phyloP scores from a whole-genome alignment of 2,113 vertebrate species.

The Microcebus jonahi region DNA sequence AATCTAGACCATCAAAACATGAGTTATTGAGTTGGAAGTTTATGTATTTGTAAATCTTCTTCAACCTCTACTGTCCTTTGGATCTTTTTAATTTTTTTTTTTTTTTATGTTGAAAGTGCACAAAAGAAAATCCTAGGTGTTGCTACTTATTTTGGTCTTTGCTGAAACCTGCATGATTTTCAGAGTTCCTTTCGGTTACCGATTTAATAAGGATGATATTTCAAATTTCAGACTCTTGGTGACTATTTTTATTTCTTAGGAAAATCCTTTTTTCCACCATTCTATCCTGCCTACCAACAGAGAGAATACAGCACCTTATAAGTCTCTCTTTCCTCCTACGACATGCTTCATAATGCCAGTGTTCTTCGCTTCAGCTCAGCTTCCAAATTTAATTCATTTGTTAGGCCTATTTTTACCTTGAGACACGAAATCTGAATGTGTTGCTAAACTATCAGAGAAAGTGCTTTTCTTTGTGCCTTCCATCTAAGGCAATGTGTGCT shows the following conservation, averaged over 20 bases:
- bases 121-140: background rate
- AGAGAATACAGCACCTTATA: constrained; percentile 69
- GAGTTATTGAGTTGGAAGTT: background rate
- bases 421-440: constrained; percentile 86
- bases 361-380: constrained; percentile 67
- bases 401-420: constrained; percentile 86
- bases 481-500: constrained; percentile 86
- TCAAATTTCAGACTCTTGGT: constrained; percentile 35
- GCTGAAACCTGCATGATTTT: constrained; percentile 18
- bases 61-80: constrained; percentile 28
- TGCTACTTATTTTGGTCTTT: constrained; percentile 23
- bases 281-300: constrained; percentile 30
- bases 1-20: background rate
- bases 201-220: constrained; percentile 54
- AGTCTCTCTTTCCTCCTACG: constrained; percentile 67
- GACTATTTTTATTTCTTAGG: constrained; percentile 71
- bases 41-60: background rate
- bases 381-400: constrained; percentile 81
- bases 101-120: background rate
- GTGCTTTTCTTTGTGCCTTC: constrained; percentile 84
- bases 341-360: constrained; percentile 49
- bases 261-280: constrained; percentile 52
- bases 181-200: constrained; percentile 10
- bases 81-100: background rate
- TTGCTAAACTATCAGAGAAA: constrained; percentile 87